Conservation (phyloP, 1,140 invertebrate species). For the Scaptomyza hsui region DNA sequence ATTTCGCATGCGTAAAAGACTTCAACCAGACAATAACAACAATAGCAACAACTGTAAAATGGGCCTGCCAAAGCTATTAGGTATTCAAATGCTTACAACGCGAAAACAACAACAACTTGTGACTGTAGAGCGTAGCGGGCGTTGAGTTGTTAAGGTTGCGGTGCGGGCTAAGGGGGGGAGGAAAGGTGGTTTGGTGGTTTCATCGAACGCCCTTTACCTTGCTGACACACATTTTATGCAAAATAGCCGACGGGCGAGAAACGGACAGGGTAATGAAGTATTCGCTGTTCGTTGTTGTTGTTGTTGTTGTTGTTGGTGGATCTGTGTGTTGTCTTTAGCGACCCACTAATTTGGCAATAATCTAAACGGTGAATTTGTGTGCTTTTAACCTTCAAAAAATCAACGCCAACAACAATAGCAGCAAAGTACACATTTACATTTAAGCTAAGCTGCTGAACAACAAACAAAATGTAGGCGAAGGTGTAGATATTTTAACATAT, state of each 20-base stretch:
- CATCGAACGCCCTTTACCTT: constrained; percentile 77
- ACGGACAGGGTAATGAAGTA: constrained; percentile 38
- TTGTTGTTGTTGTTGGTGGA: constrained; percentile 30
- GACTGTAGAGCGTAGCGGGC: constrained; percentile 33
- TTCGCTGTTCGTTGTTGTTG: constrained; percentile 31
- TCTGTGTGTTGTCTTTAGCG: constrained; percentile 32
- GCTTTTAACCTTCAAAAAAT: constrained; percentile 54
- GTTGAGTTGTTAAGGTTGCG: constrained; percentile 7
- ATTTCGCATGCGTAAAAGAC: constrained; percentile 65
- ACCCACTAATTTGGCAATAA: constrained; percentile 57
- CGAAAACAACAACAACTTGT: constrained; percentile 35
- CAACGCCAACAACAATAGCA: constrained; percentile 36
- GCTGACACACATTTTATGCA: constrained; percentile 81
- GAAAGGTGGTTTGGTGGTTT: constrained; percentile 12
- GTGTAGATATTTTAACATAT: constrained; percentile 44
- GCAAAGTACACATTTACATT: constrained; percentile 59
- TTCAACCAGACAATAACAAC: constrained; percentile 10
- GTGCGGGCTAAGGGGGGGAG: background rate
- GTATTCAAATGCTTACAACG: constrained; percentile 78
- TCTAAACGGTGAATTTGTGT: constrained; percentile 49
- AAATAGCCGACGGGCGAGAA: constrained; percentile 56
- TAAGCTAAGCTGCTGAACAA: constrained; percentile 21
- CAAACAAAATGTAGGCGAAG: constrained; percentile 22
- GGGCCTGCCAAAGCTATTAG: constrained; percentile 61
- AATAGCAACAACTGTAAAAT: constrained; percentile 42